Evolutionary conservation across 2,797 vertebrate genomes (phyloP).

Genomic region (Eulemur mongoz): DNA sequence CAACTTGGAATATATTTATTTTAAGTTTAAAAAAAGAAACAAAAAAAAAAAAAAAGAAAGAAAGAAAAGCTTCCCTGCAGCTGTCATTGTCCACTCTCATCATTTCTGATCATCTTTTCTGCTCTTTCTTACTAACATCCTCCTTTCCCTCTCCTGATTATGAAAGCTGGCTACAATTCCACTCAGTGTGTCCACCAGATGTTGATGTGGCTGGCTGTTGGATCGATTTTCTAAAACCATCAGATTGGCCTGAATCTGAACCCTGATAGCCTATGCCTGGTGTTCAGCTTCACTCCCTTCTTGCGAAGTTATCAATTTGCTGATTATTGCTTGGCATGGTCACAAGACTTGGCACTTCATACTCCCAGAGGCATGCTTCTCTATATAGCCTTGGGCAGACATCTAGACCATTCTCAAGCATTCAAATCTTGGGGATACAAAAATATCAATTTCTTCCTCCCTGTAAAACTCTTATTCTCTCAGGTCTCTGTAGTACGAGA

Average conservation of each 20-base stretch:
- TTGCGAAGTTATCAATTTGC: background rate
- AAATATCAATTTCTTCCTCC: background rate
- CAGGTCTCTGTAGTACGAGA: background rate
- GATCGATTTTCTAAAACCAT: background rate
- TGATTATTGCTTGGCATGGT: background rate
- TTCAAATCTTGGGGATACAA: background rate
- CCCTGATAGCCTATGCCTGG: background rate
- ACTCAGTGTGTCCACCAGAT: background rate
- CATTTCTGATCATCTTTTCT: background rate
- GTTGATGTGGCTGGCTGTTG: background rate
- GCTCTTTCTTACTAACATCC: background rate
- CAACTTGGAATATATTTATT: background rate
- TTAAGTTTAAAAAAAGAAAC: background rate
- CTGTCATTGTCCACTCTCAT: background rate
- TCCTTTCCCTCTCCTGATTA: background rate
- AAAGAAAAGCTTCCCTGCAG: background rate
- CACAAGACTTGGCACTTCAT: background rate
- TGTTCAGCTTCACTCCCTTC: background rate
- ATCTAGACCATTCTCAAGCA: background rate
- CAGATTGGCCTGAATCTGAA: background rate
- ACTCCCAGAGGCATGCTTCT: background rate
- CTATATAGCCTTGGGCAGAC: background rate
- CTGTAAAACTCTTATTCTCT: background rate
- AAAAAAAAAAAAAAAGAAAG: too few relatives aligned
- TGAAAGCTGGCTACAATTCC: background rate